Conservation (phyloP, 2,888 invertebrate genomes). For the Stenodema calcarata region DNA sequence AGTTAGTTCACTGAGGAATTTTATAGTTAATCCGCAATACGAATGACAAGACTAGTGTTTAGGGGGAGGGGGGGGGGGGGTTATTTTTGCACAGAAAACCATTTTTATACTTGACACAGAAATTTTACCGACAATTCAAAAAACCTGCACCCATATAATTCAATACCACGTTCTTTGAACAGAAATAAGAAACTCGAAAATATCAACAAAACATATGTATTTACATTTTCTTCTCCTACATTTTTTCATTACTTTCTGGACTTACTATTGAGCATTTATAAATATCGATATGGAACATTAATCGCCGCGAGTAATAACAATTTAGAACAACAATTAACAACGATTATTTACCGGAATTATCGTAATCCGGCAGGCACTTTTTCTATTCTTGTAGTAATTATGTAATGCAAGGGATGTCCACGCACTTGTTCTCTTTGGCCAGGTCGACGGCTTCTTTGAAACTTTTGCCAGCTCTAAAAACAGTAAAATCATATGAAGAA, state of each 20-base stretch:
- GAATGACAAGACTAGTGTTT: too few species aligned
- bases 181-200: neutral
- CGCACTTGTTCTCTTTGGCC: slow-evolving; percentile 8
- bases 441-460: slow-evolving; percentile 25
- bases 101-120: too few species aligned
- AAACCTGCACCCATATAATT: too few species aligned
- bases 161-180: too few species aligned
- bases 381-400: neutral
- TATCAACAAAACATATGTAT: neutral
- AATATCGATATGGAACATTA: neutral
- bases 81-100: too few species aligned
- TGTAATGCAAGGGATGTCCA: neutral
- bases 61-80: too few species aligned
- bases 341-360: neutral
- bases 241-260: neutral
- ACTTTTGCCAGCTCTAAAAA: slow-evolving; percentile 24
- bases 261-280: neutral
- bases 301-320: too few species aligned
- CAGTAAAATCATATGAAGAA: neutral
- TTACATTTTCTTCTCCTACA: neutral
- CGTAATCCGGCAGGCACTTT: neutral
- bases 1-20: too few species aligned
- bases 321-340: neutral
- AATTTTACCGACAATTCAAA: too few species aligned
- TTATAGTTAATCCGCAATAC: too few species aligned